These are phyloP conservation scores for Troilus luridus DNA, from an alignment of 2,888 invertebrate species.

Conservation along the genomic window DNA sequence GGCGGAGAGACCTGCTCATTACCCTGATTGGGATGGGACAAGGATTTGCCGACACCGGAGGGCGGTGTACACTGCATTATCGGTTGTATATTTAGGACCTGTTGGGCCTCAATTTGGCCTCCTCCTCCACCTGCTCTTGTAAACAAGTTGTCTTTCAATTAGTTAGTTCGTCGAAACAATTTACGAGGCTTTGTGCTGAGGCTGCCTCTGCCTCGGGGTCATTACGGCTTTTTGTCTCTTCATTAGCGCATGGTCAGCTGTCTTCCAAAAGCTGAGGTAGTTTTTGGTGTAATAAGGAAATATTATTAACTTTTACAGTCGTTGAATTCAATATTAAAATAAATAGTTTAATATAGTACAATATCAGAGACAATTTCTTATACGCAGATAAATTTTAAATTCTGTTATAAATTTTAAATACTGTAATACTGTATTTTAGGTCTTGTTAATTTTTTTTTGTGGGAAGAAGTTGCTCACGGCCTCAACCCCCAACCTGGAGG, in stretches of 20 bases:
- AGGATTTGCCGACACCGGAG: neutral
- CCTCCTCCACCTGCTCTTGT: neutral
- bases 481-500: too few relatives aligned
- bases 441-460: too few relatives aligned
- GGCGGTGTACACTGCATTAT: neutral
- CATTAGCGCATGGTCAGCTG: neutral
- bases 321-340: too few relatives aligned
- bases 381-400: too few relatives aligned
- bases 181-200: neutral
- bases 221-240: neutral
- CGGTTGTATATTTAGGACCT: constrained; percentile 25
- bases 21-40: neutral
- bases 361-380: too few relatives aligned
- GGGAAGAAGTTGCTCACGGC: too few relatives aligned
- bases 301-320: too few relatives aligned
- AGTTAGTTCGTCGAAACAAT: neutral
- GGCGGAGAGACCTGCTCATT: neutral
- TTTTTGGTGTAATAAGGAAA: too few relatives aligned
- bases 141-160: constrained; percentile 40
- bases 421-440: too few relatives aligned
- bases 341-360: too few relatives aligned
- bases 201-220: neutral
- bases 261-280: too few relatives aligned
- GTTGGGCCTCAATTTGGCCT: neutral
- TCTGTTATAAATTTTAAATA: too few relatives aligned